Base-by-base conservation (phyloP, 92 coral and sea anemone genomes). In the Phenganax subtilis region DNA sequence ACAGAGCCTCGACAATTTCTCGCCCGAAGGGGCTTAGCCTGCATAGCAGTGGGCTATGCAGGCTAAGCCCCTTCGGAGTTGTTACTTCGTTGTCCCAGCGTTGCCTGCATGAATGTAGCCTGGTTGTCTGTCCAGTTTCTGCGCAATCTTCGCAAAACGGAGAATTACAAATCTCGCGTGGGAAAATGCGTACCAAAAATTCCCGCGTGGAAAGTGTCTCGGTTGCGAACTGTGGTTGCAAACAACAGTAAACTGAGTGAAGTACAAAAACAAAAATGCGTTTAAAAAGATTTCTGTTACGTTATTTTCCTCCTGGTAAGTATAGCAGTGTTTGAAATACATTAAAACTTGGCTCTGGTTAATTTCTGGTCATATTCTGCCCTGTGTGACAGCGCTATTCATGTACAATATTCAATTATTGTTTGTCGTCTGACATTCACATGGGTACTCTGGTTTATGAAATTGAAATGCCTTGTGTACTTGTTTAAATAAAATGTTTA, bases 301-400 rank as follows among this genome's bases (percentile, higher is more conserved):
- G 98, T 31, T 93, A 93, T 75, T 93, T 91, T 80, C 98, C 98
- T 20, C 98, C 98, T 85, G 98, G 98, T 92, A 65, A 87, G 98
- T 81, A 37, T 60, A 20, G 74, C 61, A 44, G 37, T 30, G 69
- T 37, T 63, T n/a, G 20, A 63, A 58, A 63, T 20, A 51, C n/a
- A 55, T 59, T 77, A 58, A 56, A 75, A 0, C 55, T 51, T 14
- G 57, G 4, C 57, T 58, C 30, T 72, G 81, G 27, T 37, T 37
- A 37, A 37, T 37, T 37, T 37, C 47, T 37, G 47, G 47, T 37
- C 47, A 37, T 37, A 37, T 37, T 37, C 47, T 5, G 47, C 47
- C 47, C 47, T 37, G 3, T 37, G 16, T 2, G 58, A 20, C 11
- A 27, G 7, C 28, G 51, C 55, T 56, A 51, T 79, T 51, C 28